A percentile compares a stretch with the other conserved stretches of the same genome.
phyloP scores from a whole-genome alignment of 2,113 vertebrate genomes.

The Morone chrysops region DNA sequence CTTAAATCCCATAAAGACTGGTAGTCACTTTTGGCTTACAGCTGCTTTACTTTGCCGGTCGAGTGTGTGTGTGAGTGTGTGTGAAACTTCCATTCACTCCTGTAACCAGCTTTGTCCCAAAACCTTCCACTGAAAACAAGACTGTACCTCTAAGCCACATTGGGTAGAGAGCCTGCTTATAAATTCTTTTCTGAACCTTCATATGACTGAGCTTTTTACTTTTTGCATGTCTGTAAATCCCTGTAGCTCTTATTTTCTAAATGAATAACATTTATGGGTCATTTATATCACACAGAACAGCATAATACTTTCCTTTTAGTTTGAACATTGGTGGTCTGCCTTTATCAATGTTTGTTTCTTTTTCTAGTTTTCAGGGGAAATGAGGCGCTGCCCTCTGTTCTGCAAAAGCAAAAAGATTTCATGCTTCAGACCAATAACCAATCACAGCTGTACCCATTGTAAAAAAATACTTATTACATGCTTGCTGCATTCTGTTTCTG shows the following conservation, averaged over 20 bases:
- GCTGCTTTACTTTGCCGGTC: conserved; percentile 27
- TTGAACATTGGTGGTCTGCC: not conserved
- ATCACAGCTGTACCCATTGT: conserved; percentile 4
- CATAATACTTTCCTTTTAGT: not conserved
- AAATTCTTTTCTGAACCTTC: conserved; percentile 10
- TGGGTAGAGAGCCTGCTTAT: conserved; percentile 16
- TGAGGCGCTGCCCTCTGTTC: not conserved
- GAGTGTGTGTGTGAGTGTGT: conserved; percentile 16
- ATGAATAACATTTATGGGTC: not conserved
- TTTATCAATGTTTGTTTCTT: not conserved
- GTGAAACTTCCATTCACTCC: conserved; percentile 14
- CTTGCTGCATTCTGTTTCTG: not conserved
- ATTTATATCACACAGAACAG: conserved; percentile 1
- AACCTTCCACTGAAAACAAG: conserved; percentile 18
- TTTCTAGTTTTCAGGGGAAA: conserved; percentile 13
- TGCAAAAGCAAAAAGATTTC: not conserved
- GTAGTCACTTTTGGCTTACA: conserved; percentile 45
- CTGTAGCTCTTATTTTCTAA: not conserved
- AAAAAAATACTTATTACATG: not conserved
- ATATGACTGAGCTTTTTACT: conserved; percentile 32
- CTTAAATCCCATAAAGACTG: conserved; percentile 52
- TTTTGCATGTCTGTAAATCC: not conserved
- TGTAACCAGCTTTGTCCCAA: conserved; percentile 7
- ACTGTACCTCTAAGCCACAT: conserved; percentile 6
- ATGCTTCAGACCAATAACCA: not conserved